Base-by-base conservation (phyloP, 2,888 invertebrate genomes). In the Troides aeacus region DNA sequence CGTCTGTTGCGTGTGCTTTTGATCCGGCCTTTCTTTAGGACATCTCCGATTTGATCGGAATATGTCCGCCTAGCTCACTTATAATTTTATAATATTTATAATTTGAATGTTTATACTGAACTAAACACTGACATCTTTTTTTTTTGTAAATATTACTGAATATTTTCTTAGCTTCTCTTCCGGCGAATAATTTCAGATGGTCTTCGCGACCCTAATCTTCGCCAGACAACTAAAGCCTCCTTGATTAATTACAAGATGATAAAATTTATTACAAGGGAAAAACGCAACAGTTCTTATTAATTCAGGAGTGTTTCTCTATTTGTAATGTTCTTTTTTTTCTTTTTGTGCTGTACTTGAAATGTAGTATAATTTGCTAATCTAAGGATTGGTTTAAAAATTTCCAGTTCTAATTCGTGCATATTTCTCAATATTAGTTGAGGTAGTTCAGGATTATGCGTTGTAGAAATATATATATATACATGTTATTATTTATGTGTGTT, bases 231-330 rank as follows among this genome's bases (percentile, higher is more conserved):
- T 68, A 63, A 68, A 68, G 63, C 68, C 68, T 17, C 12, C 36
- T 68, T 68, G 68, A 68, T 68, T 68, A 63, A 68, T 68, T 59
- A 68, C 59, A 50, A 50, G 23, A 12, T 62, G 50, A 68, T 57
- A 68, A 59, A 68, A 68, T 68, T 68, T 63, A 36, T 63, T 59
- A 36, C 57, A n/a, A 42, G 56, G 60, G 50, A 60, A 63, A 64
- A 23, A 36, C 50, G 36, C 63, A 39, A 64, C 18, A 59, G 46
- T 59, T 57, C 66, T 58, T 66, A 42, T 62, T 66, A 61, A 66
- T 66, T 39, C 23, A 21, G 12, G 17, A 56, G 39, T 39, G 21
- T 62, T 23, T 24, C n/a, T 53, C 8, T 15, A 30, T 30, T 30
- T 15, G 10, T 46, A 15, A 46, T n/a, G 18, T 53, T 18, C 53